Percentiles rank a stretch among this genome's conserved stretches.
phyloP scores from a whole-genome alignment of 2,797 vertebrate species.

The Rousettus madagascariensis region DNA sequence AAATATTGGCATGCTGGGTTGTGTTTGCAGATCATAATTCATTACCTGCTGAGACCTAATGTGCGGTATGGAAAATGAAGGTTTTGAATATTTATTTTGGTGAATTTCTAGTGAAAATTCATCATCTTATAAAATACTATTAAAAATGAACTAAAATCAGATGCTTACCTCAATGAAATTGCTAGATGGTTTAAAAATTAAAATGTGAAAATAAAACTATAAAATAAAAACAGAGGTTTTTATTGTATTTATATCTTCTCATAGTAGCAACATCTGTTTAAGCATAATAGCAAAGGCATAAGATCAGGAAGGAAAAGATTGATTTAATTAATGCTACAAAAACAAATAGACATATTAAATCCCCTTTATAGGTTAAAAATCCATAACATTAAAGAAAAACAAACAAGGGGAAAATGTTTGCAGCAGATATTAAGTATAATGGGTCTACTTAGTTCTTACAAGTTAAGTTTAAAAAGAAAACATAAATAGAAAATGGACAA shows the following conservation, averaged over 20 bases:
- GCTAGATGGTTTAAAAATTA: conserved; percentile 36
- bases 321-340: conserved; percentile 25
- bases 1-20: conserved; percentile 62
- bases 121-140: not conserved
- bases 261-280: conserved; percentile 8
- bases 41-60: conserved; percentile 60
- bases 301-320: conserved; percentile 31
- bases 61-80: conserved; percentile 48
- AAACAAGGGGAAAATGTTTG: conserved; percentile 28
- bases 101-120: conserved; percentile 52
- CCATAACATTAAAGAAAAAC: conserved; percentile 4
- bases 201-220: conserved; percentile 48
- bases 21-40: conserved; percentile 73
- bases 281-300: conserved; percentile 22
- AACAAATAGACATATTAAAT: not conserved
- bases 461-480: conserved; percentile 46
- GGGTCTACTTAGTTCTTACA: conserved; percentile 7
- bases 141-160: conserved; percentile 44
- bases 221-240: conserved; percentile 32
- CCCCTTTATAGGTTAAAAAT: conserved; percentile 27
- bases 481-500: conserved; percentile 38
- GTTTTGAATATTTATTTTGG: conserved; percentile 33
- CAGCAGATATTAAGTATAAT: conserved; percentile 6
- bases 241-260: conserved; percentile 42
- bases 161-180: not conserved